These are phyloP conservation scores for Gallirallus australis DNA, from an alignment of 2,797 vertebrate genomes.

Conservation along the genomic window DNA sequence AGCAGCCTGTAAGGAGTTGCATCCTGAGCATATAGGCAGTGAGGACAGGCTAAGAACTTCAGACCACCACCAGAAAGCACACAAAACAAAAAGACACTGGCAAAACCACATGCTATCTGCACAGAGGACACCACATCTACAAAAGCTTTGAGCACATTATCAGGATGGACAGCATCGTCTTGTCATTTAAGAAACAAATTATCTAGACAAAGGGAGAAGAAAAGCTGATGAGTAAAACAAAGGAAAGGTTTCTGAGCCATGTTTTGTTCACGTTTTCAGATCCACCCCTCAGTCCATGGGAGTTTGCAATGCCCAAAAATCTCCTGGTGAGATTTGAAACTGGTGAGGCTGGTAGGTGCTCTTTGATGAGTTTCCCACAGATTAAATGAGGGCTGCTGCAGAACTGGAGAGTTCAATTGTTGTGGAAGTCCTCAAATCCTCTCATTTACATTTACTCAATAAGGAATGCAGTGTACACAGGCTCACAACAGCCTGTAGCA, in stretches of 20 bases:
- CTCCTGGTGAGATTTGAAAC: not conserved
- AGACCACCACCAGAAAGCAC: not conserved
- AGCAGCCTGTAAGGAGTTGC: not conserved
- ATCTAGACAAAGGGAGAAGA: not conserved
- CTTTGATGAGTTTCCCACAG: constrained; percentile 29
- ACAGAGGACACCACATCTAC: not conserved
- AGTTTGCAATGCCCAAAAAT: not conserved
- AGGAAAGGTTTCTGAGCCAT: not conserved
- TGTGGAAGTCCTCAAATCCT: constrained; percentile 45
- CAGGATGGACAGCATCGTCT: not conserved
- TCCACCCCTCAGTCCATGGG: not conserved
- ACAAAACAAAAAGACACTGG: not conserved
- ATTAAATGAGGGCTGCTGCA: constrained; percentile 13
- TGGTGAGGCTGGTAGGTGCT: not conserved
- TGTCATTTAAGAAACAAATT: not conserved
- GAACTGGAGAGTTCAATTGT: constrained; percentile 34
- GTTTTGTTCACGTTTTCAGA: not conserved
- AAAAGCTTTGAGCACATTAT: not conserved
- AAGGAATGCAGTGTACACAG: constrained; percentile 39
- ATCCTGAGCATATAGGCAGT: not conserved
- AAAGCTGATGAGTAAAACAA: constrained; percentile 11
- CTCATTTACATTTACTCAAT: constrained; percentile 45
- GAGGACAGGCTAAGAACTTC: not conserved
- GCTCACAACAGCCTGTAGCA: constrained; percentile 26
- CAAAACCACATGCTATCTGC: not conserved